These are phyloP conservation scores for Tricholauxania praeusta DNA, from an alignment of 2,888 invertebrate genomes.

Conservation along the genomic window DNA sequence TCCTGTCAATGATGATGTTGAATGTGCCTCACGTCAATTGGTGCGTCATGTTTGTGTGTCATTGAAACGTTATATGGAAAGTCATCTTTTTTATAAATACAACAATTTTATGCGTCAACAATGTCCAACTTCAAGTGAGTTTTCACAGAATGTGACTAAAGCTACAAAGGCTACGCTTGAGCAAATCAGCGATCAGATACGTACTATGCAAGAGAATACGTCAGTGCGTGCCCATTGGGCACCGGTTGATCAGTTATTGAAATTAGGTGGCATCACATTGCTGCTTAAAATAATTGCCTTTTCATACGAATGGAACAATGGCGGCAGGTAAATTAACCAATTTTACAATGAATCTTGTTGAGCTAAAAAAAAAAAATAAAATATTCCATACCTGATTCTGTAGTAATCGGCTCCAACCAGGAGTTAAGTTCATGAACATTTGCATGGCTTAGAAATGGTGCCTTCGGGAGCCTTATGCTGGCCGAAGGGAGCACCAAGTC, in stretches of 20 bases:
- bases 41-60: constrained; percentile 92
- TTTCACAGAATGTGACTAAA: constrained; percentile 69
- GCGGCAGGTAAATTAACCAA: constrained; percentile 72
- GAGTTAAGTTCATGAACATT: no score
- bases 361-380: background rate
- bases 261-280: constrained; percentile 84
- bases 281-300: constrained; percentile 89
- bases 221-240: constrained; percentile 85
- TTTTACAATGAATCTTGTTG: background rate
- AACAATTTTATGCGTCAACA: constrained; percentile 76
- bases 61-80: constrained; percentile 90
- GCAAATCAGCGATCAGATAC: constrained; percentile 88
- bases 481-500: no score
- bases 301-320: constrained; percentile 88
- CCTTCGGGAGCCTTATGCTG: no score
- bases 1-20: constrained; percentile 84
- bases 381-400: background rate
- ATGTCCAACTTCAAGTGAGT: constrained; percentile 65
- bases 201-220: constrained; percentile 81
- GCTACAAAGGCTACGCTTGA: constrained; percentile 79
- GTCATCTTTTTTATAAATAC: constrained; percentile 86
- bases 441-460: no score
- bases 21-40: constrained; percentile 90
- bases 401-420: no score
- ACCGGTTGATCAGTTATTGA: constrained; percentile 88